Conservation (phyloP, 2,113 vertebrate species). For the Electrona antarctica region DNA sequence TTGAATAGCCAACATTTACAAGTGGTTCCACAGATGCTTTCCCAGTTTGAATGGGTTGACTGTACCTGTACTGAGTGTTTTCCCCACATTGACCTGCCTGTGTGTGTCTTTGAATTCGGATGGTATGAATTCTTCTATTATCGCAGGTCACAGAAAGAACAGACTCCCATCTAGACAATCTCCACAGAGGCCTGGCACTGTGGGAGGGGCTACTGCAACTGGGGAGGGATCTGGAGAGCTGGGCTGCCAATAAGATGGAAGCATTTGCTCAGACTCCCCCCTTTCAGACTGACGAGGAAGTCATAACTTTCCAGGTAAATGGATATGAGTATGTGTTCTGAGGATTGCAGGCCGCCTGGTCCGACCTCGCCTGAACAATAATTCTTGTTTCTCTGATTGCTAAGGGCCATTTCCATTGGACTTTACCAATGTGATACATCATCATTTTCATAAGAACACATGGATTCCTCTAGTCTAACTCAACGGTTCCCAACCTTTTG, state of each 20-base stretch:
- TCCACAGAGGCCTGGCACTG: slow-evolving; percentile 81
- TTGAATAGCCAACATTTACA: too few relatives aligned
- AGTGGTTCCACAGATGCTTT: too few relatives aligned
- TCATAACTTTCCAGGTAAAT: slow-evolving; percentile 82
- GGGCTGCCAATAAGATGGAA: slow-evolving; percentile 74
- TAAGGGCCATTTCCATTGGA: too few relatives aligned
- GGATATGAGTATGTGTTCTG: neutral
- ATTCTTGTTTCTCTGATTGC: neutral
- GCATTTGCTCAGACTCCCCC: slow-evolving; percentile 59
- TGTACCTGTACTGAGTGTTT: too few relatives aligned
- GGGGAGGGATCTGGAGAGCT: slow-evolving; percentile 78
- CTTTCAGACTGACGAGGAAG: slow-evolving; percentile 76
- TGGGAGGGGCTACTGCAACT: slow-evolving; percentile 88
- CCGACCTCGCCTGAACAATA: neutral
- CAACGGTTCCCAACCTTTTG: too few relatives aligned
- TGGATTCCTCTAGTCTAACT: too few relatives aligned
- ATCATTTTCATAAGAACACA: too few relatives aligned
- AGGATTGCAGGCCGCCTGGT: neutral
- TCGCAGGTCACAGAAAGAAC: slow-evolving; percentile 88
- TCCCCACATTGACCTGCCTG: neutral
- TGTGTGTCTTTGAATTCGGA: neutral
- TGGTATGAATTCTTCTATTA: neutral
- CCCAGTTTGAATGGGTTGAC: too few relatives aligned
- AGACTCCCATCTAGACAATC: slow-evolving; percentile 84
- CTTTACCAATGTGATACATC: too few relatives aligned